These are phyloP conservation scores for Accipiter cooperii DNA, from an alignment of 2,113 vertebrate genomes.

Conservation along the genomic window DNA sequence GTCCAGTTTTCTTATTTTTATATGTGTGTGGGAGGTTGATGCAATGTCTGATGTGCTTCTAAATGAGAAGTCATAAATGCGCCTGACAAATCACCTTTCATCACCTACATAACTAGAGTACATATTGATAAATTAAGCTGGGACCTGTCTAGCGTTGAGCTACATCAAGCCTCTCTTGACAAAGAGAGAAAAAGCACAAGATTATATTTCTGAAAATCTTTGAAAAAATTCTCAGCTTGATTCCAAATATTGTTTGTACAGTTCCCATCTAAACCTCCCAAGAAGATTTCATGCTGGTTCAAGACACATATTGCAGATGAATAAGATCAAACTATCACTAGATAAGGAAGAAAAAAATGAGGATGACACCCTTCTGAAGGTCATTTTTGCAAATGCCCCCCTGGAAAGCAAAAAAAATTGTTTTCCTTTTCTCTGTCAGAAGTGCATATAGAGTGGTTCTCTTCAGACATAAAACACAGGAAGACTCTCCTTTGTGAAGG, in stretches of 20 bases:
- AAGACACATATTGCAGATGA: background rate
- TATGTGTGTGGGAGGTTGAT: background rate
- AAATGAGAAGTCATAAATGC: background rate
- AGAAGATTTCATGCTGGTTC: background rate
- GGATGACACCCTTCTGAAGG: background rate
- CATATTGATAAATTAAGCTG: background rate
- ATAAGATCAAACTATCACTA: background rate
- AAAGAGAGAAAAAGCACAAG: background rate
- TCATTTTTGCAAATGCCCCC: background rate
- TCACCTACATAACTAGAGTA: background rate
- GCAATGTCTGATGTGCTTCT: background rate
- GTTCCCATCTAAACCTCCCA: background rate
- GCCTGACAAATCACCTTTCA: background rate
- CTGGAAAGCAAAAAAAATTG: background rate
- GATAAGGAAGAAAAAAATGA: background rate
- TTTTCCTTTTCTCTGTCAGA: background rate
- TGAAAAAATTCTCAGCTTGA: background rate
- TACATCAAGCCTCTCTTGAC: background rate
- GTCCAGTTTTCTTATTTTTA: background rate
- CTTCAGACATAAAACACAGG: background rate
- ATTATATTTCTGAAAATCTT: background rate
- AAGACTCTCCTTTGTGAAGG: background rate
- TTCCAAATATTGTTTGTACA: background rate
- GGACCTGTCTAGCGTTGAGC: background rate
- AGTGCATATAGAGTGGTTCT: background rate